Evolutionary conservation across 1,140 invertebrate genomes (phyloP), one percentile per base, ranked within the genome.

Genomic region (Samia ricini): DNA sequence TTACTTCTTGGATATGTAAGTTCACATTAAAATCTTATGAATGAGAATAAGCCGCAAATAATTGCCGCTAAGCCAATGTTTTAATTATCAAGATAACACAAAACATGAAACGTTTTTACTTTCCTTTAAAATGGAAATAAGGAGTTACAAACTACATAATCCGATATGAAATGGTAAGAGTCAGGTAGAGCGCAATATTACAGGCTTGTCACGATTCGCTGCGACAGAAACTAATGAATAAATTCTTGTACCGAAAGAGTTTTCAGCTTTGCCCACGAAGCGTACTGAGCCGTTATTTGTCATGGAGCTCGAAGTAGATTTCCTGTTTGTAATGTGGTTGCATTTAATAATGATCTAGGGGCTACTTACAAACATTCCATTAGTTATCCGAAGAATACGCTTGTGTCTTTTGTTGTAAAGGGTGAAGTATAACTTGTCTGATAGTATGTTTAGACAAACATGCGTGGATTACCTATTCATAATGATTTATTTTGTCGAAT

Each of bases 181-280:
- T 42, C 8, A 42, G 10, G 33, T 12, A n/a, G 33, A 15, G 33
- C 33, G 33, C 33, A 42, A 15, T 42, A 42, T 42, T 42, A 42
- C 33, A 42, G 50, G 60, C 60, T 54, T 29, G 59, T 52, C 59
- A 42, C 33, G 33, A 33, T 26, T 57, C 42, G 54, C 52, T 50
- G 59, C 64, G 54, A 55, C 64, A 26, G 57, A 61, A 60, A 64
- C 68, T 70, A 70, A 70, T 70, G 68, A 71, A 71, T 71, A 71
- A 71, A 67, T 71, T 71, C 69, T 64, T 62, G 56, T 61, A 52
- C 56, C 60, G 22, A 65, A 69, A 65, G 60, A 71, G 60, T 69
- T 60, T 69, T 51, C 56, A 59, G 26, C 69, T 70, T 70, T 70
- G 68, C 63, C 64, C 61, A 49, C 54, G 52, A 29, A 66, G 49